Conservation (phyloP, 2,888 invertebrate species). For the Imbricaverruca yamaguchii region DNA sequence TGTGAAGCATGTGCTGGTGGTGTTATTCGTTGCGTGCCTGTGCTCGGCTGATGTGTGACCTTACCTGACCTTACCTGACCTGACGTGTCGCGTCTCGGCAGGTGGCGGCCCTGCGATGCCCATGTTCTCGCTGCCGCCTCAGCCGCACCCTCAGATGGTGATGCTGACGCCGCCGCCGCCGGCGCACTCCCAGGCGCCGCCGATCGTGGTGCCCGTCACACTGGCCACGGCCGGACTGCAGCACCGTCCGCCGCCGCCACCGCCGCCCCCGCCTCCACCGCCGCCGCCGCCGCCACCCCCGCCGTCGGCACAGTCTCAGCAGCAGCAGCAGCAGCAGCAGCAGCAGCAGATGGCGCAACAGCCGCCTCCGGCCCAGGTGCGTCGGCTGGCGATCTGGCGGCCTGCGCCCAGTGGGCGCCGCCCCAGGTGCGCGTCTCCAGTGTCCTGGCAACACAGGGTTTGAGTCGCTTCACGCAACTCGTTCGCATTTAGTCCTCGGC, state of each 20-base stretch:
- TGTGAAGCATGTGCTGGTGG: not conserved
- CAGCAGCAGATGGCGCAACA: slow-evolving; percentile 28
- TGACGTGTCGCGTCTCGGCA: slow-evolving; percentile 30
- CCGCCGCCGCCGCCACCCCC: slow-evolving; percentile 37
- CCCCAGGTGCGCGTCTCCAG: too few relatives aligned
- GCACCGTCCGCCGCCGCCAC: slow-evolving; percentile 36
- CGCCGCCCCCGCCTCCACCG: slow-evolving; percentile 29
- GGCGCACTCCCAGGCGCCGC: slow-evolving; percentile 50
- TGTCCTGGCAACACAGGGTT: too few relatives aligned
- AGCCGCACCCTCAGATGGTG: slow-evolving; percentile 40
- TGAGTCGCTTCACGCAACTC: too few relatives aligned
- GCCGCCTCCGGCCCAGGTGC: too few relatives aligned
- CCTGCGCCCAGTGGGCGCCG: too few relatives aligned
- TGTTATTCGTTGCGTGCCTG: not conserved
- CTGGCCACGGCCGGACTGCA: slow-evolving; percentile 31
- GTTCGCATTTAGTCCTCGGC: too few relatives aligned
- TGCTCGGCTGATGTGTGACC: slow-evolving; percentile 5
- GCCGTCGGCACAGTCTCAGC: slow-evolving; percentile 27
- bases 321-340: slow-evolving; percentile 40
- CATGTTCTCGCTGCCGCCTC: slow-evolving; percentile 31
- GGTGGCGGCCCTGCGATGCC: slow-evolving; percentile 36
- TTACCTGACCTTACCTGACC: slow-evolving; percentile 27
- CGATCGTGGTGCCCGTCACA: slow-evolving; percentile 40
- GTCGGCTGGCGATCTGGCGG: too few relatives aligned
- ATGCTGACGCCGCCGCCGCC: slow-evolving; percentile 37